Base-by-base conservation (phyloP, 2,113 vertebrate genomes). In the Macquaria ambigua region DNA sequence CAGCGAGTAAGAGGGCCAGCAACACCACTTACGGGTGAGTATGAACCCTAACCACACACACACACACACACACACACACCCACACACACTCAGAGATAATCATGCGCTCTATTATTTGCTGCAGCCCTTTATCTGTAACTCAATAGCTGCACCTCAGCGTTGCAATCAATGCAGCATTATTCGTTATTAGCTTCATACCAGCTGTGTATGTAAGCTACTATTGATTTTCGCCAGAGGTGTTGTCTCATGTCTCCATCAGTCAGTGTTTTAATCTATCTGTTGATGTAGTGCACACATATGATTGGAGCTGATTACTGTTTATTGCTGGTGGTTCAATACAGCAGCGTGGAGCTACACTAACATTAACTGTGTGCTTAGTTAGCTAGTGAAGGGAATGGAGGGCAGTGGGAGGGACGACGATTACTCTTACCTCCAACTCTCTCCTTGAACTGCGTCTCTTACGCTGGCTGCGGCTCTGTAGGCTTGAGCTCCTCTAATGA, bases 11-110 rank as follows among this genome's bases (percentile, higher is more conserved):
- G 94, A 94, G 96, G 90, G 84, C 94, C 80, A 93, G 93, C 94
- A 94, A 90, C 78, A 90, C 92, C 75, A 79, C 91, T 89, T 95
- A 96, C 4, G 94, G 95, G 96, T 96, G 87, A 95, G 95, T 94
- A 79, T 8, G 31, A 77, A 23, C 48, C 70, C 43, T 31, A 5
- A 34, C 34, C 37, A 43, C 31, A 50, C 63, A 3, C 50, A 58
- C 39, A 20, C 37, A 46, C 53, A 75, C 64, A 64, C 10, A 77
- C 50, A 68, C 1, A 77, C 66, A 16, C 55, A 39, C 72, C 43
- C 43, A 31, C 28, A 58, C 55, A 73, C 76, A 70, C 53, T 76
- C 73, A 73, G 39, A 88, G 39, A 86, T 82, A 81, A 91, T 77
- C 68, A 81, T 43, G 39, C 11, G 5, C 59, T 88, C 52, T 64